Evolutionary conservation across 1,140 invertebrate species (phyloP), one percentile per base, ranked within the genome.

Genomic region (Calephelis nemesis): DNA sequence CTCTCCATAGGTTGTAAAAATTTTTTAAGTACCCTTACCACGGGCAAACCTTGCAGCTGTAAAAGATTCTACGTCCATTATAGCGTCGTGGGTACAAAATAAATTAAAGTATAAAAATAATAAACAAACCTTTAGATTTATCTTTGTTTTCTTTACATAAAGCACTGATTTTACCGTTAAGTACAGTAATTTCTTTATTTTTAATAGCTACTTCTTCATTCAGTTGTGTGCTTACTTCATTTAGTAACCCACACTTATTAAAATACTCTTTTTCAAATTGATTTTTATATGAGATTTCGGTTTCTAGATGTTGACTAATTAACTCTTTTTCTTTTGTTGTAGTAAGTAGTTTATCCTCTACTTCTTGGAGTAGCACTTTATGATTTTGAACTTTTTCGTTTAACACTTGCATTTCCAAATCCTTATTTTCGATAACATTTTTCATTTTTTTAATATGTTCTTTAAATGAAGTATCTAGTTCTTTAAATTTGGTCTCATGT

Each of bases 221-320:
- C 4, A 77, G 47, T 40, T 74, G 69, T 5, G 58, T 12, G 42
- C 62, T 76, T 10, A 74, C 65, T 19, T 69, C 60, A 42, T 74
- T 73, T 10, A 81, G 47, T 6, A 60, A 13, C 4, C 13, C 50
- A 70, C 77, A 79, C 69, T 81, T 72, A 69, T 71, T 77, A 40
- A 76, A 52, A 71, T 82, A 82, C 54, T 79, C 78, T 11, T 75
- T 72, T 71, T 82, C 75, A 52, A 79, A 48, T 19, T 72, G 71
- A 58, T 65, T 78, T 73, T 74, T 76, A 47, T 66, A 67, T n/a
- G 62, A 54, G 4, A 69, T 72, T 39, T 74, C 70, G 62, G 75
- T 69, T 30, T 67, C 49, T 19, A 82, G 65, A 30, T 76, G 75
- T 13, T 70, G 30, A 13, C 67, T 47, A 40, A 83, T 58, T 9